Base-by-base conservation (phyloP, 1,140 invertebrate genomes). In the Pachypeltis micranthus region DNA sequence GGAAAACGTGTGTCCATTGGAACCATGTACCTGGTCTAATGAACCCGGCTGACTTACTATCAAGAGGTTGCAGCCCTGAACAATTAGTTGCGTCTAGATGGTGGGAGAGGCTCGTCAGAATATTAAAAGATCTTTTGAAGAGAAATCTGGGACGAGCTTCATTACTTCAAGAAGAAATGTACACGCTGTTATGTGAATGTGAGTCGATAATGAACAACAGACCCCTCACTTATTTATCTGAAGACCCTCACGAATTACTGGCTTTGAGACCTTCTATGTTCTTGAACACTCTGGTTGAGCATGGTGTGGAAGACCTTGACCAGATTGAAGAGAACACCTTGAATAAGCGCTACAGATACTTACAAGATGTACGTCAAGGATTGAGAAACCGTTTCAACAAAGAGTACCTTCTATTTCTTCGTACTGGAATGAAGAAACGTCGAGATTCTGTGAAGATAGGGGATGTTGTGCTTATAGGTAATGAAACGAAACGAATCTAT, bases 151-250 rank as follows among this genome's bases (percentile, higher is more conserved):
- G 51, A 51, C 62, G 64, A 44, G 66, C 69, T 1, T 44, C 14
- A 19, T 56, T 74, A 23, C 60, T 64, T 61, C 68, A 67, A 29
- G 70, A 73, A 56, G 71, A 73, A 47, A 47, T 76, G 28, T 19
- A 34, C n/a, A 76, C 72, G 0, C 19, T 72, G 3, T 44, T 74
- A 1, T 72, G 69, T 62, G 71, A 75, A 39, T 68, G 63, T 47
- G 71, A 74, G 61, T 62, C 64, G 0, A 58, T 70, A 2, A 67
- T 76, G 3, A 74, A 76, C 67, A 63, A 63, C 14, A 64, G 73
- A 39, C 74, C 72, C 1, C 51, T 75, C 16, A 74, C 74, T 27
- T 72, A 69, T 59, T 16, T 75, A 21, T 70, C 69, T 1, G 66
- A 67, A 24, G 69, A 75, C 66, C 2, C 56, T n/a, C 19, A 60